A percentile compares a stretch with the other conserved stretches of the same genome.
Conservation (phyloP, 37 sponge, comb jelly and placozoan species). For the Haliclona indistincta region DNA sequence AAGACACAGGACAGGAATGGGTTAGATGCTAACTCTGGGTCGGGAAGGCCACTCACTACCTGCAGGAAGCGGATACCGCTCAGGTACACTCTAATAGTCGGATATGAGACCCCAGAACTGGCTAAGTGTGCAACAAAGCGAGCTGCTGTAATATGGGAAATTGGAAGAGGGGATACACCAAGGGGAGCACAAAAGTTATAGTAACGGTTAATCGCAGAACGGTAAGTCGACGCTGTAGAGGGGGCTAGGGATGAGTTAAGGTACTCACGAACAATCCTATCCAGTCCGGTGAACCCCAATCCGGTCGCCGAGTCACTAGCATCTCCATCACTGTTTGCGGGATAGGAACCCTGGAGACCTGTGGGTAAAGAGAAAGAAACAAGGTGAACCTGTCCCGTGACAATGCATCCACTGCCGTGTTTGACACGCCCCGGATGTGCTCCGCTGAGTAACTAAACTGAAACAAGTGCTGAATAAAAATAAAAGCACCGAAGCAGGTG, state of each 20-base stretch:
- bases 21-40: no score
- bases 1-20: no score
- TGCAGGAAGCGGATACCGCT: no score
- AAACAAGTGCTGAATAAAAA: slow-evolving; percentile 4
- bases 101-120: background rate
- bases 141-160: background rate
- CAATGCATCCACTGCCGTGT: slow-evolving; percentile 12
- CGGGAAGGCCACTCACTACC: no score
- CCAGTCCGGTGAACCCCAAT: background rate
- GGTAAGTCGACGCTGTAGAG: background rate
- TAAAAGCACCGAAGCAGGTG: slow-evolving; percentile 7
- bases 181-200: background rate
- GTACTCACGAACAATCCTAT: background rate
- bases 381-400: background rate
- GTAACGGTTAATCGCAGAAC: background rate
- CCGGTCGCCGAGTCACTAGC: background rate
- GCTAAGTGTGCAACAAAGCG: background rate
- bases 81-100: background rate
- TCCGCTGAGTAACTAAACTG: background rate
- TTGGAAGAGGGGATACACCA: background rate
- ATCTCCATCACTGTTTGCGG: background rate
- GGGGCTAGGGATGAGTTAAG: background rate
- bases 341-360: background rate
- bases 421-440: slow-evolving; percentile 17
- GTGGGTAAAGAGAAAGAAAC: background rate